Base-by-base conservation (phyloP, 2,797 vertebrate species). In the Schizopygopsis pylzovi region DNA sequence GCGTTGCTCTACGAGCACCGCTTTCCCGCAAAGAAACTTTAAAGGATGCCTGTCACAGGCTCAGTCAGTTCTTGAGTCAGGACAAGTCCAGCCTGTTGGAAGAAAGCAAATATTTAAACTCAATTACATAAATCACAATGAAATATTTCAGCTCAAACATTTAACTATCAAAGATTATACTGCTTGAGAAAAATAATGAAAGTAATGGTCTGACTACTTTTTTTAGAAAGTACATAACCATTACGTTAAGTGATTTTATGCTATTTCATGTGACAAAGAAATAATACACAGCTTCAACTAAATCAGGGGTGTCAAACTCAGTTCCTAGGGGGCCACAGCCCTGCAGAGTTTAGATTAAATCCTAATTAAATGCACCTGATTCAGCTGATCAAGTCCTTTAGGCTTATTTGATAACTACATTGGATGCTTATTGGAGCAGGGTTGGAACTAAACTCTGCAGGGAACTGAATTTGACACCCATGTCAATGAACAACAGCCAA, bases 1-100 rank as follows among this genome's bases (percentile, higher is more conserved):
- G 93, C 85, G 88, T 49, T 86, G 91, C 28, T 39, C 87, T 71
- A 71, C 39, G 75, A 89, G 90, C 73, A 81, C 85, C 84, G 89
- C 91, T 88, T 88, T 71, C 79, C 41, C 72, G 88, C 88, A 89
- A 85, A 77, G 81, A 28, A 18, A 72, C 0, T 84, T 61, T 72
- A 81, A 71, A 45, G 71, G 22, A 37, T 41, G n/a, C 16, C 52
- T 33, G 9, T 25, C 5, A 18, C 54, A 81, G 52, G 81, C 41
- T 43, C 28, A 54, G 65, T 65, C 81, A 47, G 76, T 25, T 79
- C 47, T 56, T 6, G 25, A 85, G 85, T 77, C 87, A 88, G 88
- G 88, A 65, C 11, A n/a, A 43, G 33, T 79, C 84, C 85, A 78
- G 81, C 87, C 89, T 90, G 88, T 85, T 37, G 72, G 20, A 85